Conservation (phyloP, 2,888 invertebrate species). For the Palloptera scutellata region DNA sequence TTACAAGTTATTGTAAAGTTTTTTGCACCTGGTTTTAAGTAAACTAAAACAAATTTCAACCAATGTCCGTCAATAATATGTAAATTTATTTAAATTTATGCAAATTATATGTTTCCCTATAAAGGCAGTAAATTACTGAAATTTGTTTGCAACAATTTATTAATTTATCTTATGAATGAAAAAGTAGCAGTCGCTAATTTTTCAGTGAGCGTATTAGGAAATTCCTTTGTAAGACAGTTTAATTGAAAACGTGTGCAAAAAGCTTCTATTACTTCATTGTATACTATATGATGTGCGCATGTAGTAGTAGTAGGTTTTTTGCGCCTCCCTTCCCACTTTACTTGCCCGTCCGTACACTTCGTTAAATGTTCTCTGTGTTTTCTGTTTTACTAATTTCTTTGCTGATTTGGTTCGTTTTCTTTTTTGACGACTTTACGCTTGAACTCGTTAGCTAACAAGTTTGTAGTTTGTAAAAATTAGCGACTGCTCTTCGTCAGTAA, state of each 20-base stretch:
- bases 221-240: background rate
- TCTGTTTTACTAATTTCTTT: conserved; percentile 10
- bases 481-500: conserved; percentile 24
- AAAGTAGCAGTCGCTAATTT: conserved; percentile 23
- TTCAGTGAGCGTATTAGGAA: conserved; percentile 11
- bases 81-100: conserved; percentile 14
- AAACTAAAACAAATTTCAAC: conserved; percentile 17
- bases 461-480: conserved; percentile 49
- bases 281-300: conserved; percentile 38
- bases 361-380: conserved; percentile 6
- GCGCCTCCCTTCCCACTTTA: conserved; percentile 33
- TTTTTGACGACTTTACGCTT: conserved; percentile 35
- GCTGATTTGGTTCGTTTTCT: too few species aligned
- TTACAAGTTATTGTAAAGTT: conserved; percentile 46
- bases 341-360: background rate
- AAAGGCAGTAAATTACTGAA: background rate
- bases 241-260: conserved; percentile 51
- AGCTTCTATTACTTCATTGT: conserved; percentile 51
- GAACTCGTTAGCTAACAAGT: conserved; percentile 16
- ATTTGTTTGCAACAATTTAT: conserved; percentile 8
- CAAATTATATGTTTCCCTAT: too few species aligned
- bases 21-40: conserved; percentile 53
- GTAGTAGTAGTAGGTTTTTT: conserved; percentile 53
- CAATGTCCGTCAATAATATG: conserved; percentile 25
- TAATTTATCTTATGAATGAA: conserved; percentile 22